Evolutionary conservation across 2,888 invertebrate species (phyloP), one percentile per base, ranked within the genome.

Genomic region (Camptogramma bilineatum): DNA sequence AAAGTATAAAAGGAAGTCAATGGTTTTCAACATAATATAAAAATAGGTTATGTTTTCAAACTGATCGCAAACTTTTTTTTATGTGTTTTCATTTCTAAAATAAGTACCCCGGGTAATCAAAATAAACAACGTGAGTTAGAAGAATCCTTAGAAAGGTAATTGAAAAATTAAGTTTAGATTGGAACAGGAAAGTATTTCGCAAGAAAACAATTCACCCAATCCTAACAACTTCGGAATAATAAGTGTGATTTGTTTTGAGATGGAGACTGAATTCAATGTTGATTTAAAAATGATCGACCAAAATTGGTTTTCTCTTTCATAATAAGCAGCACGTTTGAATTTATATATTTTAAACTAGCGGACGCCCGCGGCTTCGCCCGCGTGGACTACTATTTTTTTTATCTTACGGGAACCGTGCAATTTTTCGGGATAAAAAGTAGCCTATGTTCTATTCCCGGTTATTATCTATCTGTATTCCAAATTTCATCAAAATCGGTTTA

Each of bases 111-210:
- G 16, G 17, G 16, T 17, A 44, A 44, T 16, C 16, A 44, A 44
- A 16, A 17, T 17, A 44, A 44, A 17, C 42, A 42, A 16, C 44
- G 17, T 44, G 44, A 17, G 44, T 17, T 16, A 16, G 4, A 44
- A 44, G 44, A 44, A 44, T 17, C 44, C 44, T 7, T 17, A 44
- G 7, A 44, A 44, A 44, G 8, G 44, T 44, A 44, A 44, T 44
- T 44, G 44, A 44, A 17, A 44, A 17, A 44, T 44, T 44, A 17
- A 44, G 13, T 44, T 44, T 16, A 44, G 1, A 16, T 3, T 44
- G 7, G 8, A 44, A 17, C 44, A 44, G 17, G 17, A 44, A 44
- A 39, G 34, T 39, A 13, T 39, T 39, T 39, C 13, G 13, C 28
- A 28, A 13, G 34, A 44, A 17, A 44, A 44, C 17, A 44, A 44